Conservation (phyloP, 2,888 invertebrate species). For the Caenorhabditis angaria region DNA sequence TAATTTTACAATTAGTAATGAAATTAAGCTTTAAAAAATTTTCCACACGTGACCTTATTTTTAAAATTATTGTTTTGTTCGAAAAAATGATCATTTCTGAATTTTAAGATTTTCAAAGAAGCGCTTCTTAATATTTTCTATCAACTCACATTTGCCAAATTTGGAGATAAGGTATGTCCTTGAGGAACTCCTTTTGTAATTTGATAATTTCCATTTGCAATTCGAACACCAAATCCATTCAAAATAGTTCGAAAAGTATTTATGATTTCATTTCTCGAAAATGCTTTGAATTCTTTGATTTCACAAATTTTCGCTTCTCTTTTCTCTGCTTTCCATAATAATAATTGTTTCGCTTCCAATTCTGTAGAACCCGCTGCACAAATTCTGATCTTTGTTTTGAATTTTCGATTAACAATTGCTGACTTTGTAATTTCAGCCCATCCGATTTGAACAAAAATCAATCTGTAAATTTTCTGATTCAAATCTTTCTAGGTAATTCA, state of each 20-base stretch:
- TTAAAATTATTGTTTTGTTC: conserved; percentile 5
- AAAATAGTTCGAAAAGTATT: background rate
- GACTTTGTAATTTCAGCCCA: background rate
- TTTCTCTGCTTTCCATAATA: background rate
- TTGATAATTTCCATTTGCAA: background rate
- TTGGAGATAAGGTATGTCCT: background rate
- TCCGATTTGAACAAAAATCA: background rate
- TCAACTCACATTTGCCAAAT: background rate
- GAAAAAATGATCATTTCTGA: conserved; percentile 6
- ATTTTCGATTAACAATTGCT: background rate
- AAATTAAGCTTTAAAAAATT: background rate
- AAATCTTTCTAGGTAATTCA: background rate
- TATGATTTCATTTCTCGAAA: background rate
- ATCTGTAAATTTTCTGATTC: background rate
- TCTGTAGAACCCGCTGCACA: background rate
- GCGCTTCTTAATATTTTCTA: background rate
- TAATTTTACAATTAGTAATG: background rate
- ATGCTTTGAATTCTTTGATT: background rate
- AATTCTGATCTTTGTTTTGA: background rate
- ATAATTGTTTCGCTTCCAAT: background rate
- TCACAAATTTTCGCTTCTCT: background rate
- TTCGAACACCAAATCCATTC: background rate
- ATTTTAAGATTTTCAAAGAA: conserved; percentile 2
- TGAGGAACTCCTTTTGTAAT: conserved; percentile 6
- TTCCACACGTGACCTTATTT: conserved; percentile 5